Base-by-base conservation (phyloP, 2,113 vertebrate genomes). In the Martes martes region DNA sequence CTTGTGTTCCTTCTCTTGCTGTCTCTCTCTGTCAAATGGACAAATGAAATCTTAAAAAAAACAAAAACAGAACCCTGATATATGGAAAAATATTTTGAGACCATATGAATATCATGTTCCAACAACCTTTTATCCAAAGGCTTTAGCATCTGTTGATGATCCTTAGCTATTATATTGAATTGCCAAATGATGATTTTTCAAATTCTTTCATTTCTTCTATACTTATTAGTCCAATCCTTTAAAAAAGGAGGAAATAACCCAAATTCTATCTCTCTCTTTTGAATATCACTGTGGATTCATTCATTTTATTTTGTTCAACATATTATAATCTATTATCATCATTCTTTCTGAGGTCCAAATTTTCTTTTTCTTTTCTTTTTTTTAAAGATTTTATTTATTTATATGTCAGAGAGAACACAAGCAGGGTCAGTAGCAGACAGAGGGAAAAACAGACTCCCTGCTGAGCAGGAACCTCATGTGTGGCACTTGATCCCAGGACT, bases 181-280 rank as follows among this genome's bases (percentile, higher is more conserved):
- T 92, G 45, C 19, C n/a, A 84, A 83, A 69, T 82, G 74, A 92
- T n/a, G 55, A 92, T 57, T 73, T 92, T 96, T 95, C 50, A 36
- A 85, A 85, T 67, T 69, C 47, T 69, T 10, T 86, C 31, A 67
- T n/a, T 82, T 95, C 4, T 85, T 87, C 61, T 73, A 86, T 4
- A 26, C 23, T 65, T 91, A 42, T n/a, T 82, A 47, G 1, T 33
- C 33, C 45, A 67, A 86, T 73, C 61, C 13, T 80, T 93, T 78
- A 13, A 18, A 67, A 57, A 65, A 76, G 65, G 21, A 50, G 36
- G 50, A 57, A 8, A 19, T 24, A 39, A 4, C 42, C 67, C 42
- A 63, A 55, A 26, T 67, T 67, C 63, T 91, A 33, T 90, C 24
- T 81, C 28, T 83, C 31, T 91, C 33, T 57, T 61, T 67, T 83